Conservation (phyloP, 1,140 invertebrate species). For the Hylaeus anthracinus region DNA sequence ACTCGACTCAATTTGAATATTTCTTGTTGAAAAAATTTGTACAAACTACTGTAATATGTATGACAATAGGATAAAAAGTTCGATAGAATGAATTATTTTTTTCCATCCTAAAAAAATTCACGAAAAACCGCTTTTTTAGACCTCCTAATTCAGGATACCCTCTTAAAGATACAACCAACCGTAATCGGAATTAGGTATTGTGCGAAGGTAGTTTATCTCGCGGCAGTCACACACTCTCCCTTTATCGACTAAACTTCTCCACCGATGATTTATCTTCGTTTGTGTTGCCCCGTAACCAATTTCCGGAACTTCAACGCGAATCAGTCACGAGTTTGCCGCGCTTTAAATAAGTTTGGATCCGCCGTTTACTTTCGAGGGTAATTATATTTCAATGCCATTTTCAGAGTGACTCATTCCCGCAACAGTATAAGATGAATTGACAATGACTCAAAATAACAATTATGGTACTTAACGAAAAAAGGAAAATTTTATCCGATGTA, state of each 20-base stretch:
- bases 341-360: conserved; percentile 40
- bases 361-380: not conserved
- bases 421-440: not conserved
- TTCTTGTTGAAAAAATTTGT: too few relatives aligned
- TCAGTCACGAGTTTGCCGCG: conserved; percentile 36
- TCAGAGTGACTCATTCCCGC: not conserved
- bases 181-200: conserved; percentile 41
- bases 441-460: too few relatives aligned
- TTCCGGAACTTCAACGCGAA: conserved; percentile 36
- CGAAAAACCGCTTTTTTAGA: not conserved
- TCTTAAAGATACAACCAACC: conserved; percentile 9
- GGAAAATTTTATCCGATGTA: too few relatives aligned
- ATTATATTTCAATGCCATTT: conserved; percentile 15
- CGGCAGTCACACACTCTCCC: conserved; percentile 7
- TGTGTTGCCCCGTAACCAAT: conserved; percentile 46
- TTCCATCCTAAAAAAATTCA: not conserved
- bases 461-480: not conserved
- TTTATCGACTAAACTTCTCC: conserved; percentile 18
- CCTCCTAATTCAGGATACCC: too few relatives aligned
- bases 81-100: too few relatives aligned
- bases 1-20: too few relatives aligned
- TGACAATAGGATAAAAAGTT: too few relatives aligned
- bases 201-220: conserved; percentile 45
- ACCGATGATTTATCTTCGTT: conserved; percentile 51
- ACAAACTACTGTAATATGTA: too few relatives aligned